A percentile compares a stretch with the other conserved stretches of the same genome.
phyloP scores from a whole-genome alignment of 2,888 invertebrate genomes.

The Tenthredo notha region DNA sequence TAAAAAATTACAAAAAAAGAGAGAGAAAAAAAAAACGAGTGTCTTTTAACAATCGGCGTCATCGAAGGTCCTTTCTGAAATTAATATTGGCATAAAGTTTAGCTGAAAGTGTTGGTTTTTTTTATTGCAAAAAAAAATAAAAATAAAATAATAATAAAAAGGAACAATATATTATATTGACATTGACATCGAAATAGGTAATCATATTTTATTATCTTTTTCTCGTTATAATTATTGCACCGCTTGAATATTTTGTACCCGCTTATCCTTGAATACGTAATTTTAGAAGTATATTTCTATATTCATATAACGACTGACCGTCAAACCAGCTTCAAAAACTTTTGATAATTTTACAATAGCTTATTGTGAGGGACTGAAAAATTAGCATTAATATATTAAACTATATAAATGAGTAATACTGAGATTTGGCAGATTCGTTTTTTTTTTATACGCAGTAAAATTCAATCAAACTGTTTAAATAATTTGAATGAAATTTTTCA shows the following conservation, averaged over 20 bases:
- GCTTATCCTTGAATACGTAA: background rate
- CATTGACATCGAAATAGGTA: conserved; percentile 17
- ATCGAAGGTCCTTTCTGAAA: background rate
- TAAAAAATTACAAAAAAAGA: background rate
- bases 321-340: background rate
- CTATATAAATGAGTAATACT: background rate
- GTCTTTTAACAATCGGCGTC: background rate
- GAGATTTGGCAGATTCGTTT: background rate
- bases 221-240: background rate
- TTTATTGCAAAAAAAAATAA: conserved; percentile 1
- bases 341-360: background rate
- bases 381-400: background rate
- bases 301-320: background rate
- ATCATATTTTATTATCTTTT: background rate
- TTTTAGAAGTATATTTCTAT: background rate
- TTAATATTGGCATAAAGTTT: background rate
- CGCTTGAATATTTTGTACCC: background rate
- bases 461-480: background rate
- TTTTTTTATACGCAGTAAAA: background rate
- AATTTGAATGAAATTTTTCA: background rate
- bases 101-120: background rate
- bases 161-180: background rate
- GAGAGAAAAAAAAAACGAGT: background rate
- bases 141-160: background rate
- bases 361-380: background rate